A percentile compares a stretch with the other conserved stretches of the same genome.
Evolutionary conservation across 2,797 vertebrate genomes (phyloP).

Genomic region (Paratrypauchen microcephalus): DNA sequence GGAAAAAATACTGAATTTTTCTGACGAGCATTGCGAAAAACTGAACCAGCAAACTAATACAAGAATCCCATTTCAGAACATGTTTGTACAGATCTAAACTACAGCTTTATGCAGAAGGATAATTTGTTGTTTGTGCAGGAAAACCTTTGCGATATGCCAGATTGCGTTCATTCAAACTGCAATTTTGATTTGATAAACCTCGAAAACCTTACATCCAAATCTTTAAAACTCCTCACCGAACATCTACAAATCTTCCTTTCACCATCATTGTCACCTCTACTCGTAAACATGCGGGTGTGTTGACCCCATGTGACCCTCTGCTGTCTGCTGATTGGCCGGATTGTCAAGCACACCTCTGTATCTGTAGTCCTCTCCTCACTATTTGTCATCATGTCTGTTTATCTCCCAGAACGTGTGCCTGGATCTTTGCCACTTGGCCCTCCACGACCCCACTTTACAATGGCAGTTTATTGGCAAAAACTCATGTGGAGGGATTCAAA

Average conservation of each 20-base stretch:
- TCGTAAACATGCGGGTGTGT: slow-evolving; percentile 24
- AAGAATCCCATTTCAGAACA: too few relatives aligned
- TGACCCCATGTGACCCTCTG: slow-evolving; percentile 11
- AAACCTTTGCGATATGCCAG: too few relatives aligned
- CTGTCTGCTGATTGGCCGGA: slow-evolving; percentile 45
- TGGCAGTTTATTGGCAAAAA: slow-evolving; percentile 28
- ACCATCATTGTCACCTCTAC: slow-evolving; percentile 19
- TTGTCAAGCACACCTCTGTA: slow-evolving; percentile 55
- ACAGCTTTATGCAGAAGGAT: too few relatives aligned
- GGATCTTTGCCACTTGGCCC: slow-evolving; percentile 32
- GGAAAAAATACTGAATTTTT: too few relatives aligned
- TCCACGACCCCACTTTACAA: slow-evolving; percentile 35
- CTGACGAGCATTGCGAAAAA: too few relatives aligned
- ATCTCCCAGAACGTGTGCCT: slow-evolving; percentile 41
- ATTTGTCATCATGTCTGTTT: slow-evolving; percentile 67
- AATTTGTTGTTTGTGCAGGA: too few relatives aligned
- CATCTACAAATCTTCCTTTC: neutral
- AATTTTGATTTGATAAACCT: too few relatives aligned
- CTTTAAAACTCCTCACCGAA: neutral
- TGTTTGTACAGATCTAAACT: too few relatives aligned
- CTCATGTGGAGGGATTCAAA: slow-evolving; percentile 16
- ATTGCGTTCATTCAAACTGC: too few relatives aligned
- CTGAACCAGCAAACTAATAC: too few relatives aligned
- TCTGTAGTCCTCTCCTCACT: slow-evolving; percentile 59
- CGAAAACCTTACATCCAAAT: too few relatives aligned